These are phyloP conservation scores for Meriones psammophilus DNA, from an alignment of 2,797 vertebrate species.

Conservation along the genomic window DNA sequence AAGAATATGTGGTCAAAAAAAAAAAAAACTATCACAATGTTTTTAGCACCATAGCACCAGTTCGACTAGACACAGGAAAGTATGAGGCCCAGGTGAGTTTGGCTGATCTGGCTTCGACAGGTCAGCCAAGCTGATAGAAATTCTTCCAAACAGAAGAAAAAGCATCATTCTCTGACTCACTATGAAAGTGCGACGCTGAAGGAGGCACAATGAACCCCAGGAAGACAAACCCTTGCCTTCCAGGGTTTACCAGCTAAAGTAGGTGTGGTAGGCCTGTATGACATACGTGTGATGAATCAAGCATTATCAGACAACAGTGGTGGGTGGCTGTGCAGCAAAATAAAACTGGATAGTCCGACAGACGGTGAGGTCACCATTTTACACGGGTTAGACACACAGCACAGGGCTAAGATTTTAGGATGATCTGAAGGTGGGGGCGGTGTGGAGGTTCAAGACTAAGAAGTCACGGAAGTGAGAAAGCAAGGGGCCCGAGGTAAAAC, in stretches of 20 bases:
- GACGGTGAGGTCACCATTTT: not conserved
- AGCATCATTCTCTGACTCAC: not conserved
- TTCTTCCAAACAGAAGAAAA: not conserved
- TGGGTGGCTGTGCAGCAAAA: not conserved
- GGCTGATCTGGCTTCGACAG: not conserved
- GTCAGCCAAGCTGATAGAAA: not conserved
- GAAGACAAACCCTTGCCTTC: not conserved
- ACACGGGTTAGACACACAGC: not conserved
- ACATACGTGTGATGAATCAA: not conserved
- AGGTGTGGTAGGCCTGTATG: not conserved
- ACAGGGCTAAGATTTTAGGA: fast-evolving
- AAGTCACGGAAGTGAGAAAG: not conserved
- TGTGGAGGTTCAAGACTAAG: not conserved
- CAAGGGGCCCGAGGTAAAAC: not conserved
- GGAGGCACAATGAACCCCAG: not conserved
- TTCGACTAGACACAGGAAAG: not conserved
- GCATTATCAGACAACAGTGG: not conserved
- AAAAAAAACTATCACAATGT: no score
- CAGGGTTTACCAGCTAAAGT: no score
- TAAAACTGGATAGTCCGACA: not conserved
- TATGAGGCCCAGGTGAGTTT: not conserved
- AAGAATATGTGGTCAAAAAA: not conserved
- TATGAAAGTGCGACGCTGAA: not conserved
- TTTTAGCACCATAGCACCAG: constrained; percentile 26
- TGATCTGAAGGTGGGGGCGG: not conserved